A percentile compares a stretch with the other conserved stretches of the same genome.
Conservation (phyloP, 53 echinoderm and acorn worm genomes). For the Pentamera pediparva region DNA sequence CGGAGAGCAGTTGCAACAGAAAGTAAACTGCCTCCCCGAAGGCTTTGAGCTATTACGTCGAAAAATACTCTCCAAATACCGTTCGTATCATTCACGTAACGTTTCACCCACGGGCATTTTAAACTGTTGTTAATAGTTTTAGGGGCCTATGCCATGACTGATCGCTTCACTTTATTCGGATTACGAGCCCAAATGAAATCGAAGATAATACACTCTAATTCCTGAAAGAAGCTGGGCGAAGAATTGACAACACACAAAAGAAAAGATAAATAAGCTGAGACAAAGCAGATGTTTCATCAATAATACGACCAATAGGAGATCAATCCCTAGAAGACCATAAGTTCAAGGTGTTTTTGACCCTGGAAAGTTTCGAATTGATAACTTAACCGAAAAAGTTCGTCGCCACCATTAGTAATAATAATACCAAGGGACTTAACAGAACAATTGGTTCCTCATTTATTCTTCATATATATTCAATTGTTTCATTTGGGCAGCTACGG, state of each 20-base stretch:
- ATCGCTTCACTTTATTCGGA: neutral
- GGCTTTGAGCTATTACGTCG: too few species aligned
- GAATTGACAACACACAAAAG: neutral
- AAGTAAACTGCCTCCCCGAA: too few species aligned
- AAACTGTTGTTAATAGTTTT: neutral
- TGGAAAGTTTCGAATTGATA: neutral
- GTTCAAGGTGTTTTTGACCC: neutral
- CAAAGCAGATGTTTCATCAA: neutral
- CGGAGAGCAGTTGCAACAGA: too few species aligned
- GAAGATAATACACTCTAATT: neutral
- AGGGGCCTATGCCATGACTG: neutral
- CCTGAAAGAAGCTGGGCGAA: neutral
- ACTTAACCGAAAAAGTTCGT: too few species aligned
- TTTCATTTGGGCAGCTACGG: too few species aligned
- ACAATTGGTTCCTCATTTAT: too few species aligned
- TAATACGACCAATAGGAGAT: neutral
- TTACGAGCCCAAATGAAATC: neutral
- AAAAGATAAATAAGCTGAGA: neutral
- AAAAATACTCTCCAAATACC: too few species aligned
- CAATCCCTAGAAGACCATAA: neutral
- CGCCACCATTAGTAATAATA: too few species aligned
- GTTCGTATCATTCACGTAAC: too few species aligned
- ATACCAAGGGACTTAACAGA: too few species aligned
- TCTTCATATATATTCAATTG: too few species aligned
- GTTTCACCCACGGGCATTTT: too few species aligned